A percentile compares a stretch with the other conserved stretches of the same genome.
These are phyloP conservation scores for Cephonodes hylas DNA, from an alignment of 2,888 invertebrate species.

Conservation along the genomic window DNA sequence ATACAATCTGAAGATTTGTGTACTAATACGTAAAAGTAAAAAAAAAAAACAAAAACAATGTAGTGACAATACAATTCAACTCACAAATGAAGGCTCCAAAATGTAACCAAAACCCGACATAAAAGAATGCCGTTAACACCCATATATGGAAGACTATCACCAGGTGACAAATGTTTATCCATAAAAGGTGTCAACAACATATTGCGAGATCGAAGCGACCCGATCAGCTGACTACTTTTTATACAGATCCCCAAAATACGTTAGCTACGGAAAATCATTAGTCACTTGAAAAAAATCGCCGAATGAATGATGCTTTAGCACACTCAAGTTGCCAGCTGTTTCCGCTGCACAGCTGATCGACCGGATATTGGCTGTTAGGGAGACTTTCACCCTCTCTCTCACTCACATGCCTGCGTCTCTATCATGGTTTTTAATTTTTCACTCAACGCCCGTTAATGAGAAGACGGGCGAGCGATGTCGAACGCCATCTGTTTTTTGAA, in stretches of 20 bases:
- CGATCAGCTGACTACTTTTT: conserved; percentile 46
- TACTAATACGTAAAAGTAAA: too few species aligned
- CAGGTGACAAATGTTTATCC: conserved; percentile 23
- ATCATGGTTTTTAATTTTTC: conserved; percentile 58
- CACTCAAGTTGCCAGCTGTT: conserved; percentile 71
- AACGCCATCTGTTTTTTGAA: conserved; percentile 17
- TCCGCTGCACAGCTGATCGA: conserved; percentile 78
- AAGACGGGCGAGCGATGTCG: conserved; percentile 38
- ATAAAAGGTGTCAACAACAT: conserved; percentile 36
- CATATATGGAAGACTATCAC: background rate
- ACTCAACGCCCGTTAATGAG: conserved; percentile 56
- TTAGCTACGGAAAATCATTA: conserved; percentile 56
- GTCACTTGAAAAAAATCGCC: conserved; percentile 58
- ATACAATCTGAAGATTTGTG: too few species aligned
- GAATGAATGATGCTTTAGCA: conserved; percentile 58
- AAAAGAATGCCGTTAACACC: background rate
- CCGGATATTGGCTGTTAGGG: conserved; percentile 77
- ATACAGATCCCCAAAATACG: conserved; percentile 42
- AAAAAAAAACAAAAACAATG: too few species aligned
- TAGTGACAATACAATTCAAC: too few species aligned
- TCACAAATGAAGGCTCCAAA: background rate
- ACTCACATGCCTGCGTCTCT: conserved; percentile 38
- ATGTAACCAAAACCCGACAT: background rate
- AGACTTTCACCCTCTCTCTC: conserved; percentile 46
- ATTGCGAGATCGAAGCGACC: conserved; percentile 35